These are phyloP conservation scores for Peromyscus californicus DNA, from an alignment of 2,113 vertebrate species.

Conservation along the genomic window DNA sequence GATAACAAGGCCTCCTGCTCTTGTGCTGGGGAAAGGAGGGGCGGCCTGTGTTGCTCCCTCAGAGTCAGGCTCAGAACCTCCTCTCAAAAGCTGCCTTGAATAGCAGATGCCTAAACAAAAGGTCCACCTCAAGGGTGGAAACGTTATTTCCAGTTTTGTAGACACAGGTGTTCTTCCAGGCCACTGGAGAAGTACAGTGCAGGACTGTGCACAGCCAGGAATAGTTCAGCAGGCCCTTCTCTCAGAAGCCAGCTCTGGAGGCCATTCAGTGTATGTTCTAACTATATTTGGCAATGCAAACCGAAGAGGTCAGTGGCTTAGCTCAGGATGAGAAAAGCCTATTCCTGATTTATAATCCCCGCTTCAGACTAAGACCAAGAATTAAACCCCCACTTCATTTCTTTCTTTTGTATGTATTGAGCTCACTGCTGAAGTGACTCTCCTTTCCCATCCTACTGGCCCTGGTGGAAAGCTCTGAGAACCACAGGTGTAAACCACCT, in stretches of 20 bases:
- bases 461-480: constrained; percentile 58
- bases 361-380: constrained; percentile 68
- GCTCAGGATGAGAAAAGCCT: neutral
- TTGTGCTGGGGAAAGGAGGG: neutral
- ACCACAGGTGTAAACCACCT: constrained; percentile 77
- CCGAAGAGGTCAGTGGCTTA: constrained; percentile 78
- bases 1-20: constrained; percentile 22
- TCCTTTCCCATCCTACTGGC: constrained; percentile 40
- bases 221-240: constrained; percentile 68
- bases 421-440: constrained; percentile 25
- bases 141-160: constrained; percentile 72
- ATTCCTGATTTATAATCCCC: constrained; percentile 77
- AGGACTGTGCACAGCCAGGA: constrained; percentile 41
- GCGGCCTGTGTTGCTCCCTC: neutral
- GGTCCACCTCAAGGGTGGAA: constrained; percentile 56
- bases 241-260: constrained; percentile 58
- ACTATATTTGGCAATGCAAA: constrained; percentile 81
- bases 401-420: constrained; percentile 68
- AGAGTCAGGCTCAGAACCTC: neutral
- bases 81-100: constrained; percentile 60
- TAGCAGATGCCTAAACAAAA: constrained; percentile 72
- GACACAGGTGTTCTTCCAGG: constrained; percentile 75
- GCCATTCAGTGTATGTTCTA: constrained; percentile 68
- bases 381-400: constrained; percentile 70
- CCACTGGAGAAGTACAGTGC: constrained; percentile 48